Conservation (phyloP, 2,888 invertebrate genomes). For the Lucinisca nassula region DNA sequence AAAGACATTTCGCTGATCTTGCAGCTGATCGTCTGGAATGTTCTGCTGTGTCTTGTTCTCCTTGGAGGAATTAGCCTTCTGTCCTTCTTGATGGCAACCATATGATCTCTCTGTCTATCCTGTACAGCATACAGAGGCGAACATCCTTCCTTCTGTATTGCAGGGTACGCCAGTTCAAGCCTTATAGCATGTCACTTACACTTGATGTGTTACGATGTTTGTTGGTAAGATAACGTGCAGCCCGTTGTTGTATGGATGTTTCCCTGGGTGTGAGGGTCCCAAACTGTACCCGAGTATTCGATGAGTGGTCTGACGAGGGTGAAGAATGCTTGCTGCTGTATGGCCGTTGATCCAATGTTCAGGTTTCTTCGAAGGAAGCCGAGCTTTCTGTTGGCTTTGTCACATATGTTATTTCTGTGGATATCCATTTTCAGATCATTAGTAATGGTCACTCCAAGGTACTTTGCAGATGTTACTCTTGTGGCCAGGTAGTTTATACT, state of each 20-base stretch:
- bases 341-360: neutral
- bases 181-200: too few species aligned
- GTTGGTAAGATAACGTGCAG: neutral
- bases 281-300: neutral
- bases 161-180: neutral
- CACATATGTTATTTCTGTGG: too few species aligned
- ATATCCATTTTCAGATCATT: too few species aligned
- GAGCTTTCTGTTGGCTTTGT: too few species aligned
- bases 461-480: too few species aligned
- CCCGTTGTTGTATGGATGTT: too few species aligned
- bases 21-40: neutral
- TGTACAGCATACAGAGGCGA: neutral
- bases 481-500: too few species aligned
- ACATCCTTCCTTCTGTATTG: neutral
- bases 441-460: too few species aligned
- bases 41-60: neutral
- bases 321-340: neutral
- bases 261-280: conserved; percentile 16
- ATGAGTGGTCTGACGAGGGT: neutral
- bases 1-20: neutral
- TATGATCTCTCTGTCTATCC: neutral
- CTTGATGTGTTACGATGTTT: neutral
- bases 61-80: neutral
- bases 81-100: neutral
- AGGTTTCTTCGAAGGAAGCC: too few species aligned